phyloP scores from a whole-genome alignment of 2,113 vertebrate species.

The Caranx ignobilis region DNA sequence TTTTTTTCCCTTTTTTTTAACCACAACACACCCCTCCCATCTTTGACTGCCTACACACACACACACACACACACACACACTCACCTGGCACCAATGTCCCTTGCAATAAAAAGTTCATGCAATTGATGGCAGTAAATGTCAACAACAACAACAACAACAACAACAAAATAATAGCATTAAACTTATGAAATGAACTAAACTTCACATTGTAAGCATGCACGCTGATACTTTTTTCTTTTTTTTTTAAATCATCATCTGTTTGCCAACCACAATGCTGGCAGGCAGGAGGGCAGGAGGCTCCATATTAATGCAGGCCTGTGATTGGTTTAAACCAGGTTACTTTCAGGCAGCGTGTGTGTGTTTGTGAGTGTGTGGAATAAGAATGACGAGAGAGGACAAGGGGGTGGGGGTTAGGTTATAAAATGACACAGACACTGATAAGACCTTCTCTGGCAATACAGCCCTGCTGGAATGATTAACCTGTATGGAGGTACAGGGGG shows the following conservation, averaged over 20 bases:
- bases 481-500: constrained; percentile 48
- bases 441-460: constrained; percentile 91
- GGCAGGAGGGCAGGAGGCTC: constrained; percentile 50
- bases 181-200: too few species aligned
- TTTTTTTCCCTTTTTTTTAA: constrained; percentile 65
- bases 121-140: too few species aligned
- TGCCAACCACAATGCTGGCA: constrained; percentile 84
- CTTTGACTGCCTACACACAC: not conserved
- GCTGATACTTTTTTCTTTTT: not conserved
- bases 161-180: too few species aligned
- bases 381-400: constrained; percentile 25
- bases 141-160: too few species aligned
- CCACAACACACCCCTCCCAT: not conserved
- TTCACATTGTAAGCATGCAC: not conserved
- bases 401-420: constrained; percentile 87
- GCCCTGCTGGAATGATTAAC: constrained; percentile 95
- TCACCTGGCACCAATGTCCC: not conserved
- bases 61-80: constrained; percentile 1
- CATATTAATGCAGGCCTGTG: constrained; percentile 67
- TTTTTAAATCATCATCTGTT: constrained; percentile 77
- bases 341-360: constrained; percentile 73
- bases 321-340: constrained; percentile 80
- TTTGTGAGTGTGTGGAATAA: constrained; percentile 17
- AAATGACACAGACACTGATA: constrained; percentile 96
- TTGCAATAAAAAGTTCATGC: too few species aligned